Conservation (phyloP, 2,888 invertebrate genomes). For the Globia sparganii region DNA sequence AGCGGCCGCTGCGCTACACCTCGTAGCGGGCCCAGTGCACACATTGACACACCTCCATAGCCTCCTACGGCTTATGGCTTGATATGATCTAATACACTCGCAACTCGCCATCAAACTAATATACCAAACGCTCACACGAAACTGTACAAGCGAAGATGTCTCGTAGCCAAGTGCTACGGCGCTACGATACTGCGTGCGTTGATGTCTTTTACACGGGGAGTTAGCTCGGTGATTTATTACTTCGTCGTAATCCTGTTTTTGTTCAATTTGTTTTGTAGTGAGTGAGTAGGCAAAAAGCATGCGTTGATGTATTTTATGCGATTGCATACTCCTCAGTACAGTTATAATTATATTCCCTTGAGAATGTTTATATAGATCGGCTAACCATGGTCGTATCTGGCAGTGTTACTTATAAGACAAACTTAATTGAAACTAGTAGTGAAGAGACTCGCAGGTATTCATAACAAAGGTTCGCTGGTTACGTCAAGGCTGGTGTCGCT, state of each 20-base stretch:
- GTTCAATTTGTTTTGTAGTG: neutral
- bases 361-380: neutral
- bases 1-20: neutral
- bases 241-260: neutral
- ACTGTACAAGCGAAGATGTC: neutral
- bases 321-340: neutral
- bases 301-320: neutral
- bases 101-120: neutral
- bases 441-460: neutral
- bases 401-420: neutral
- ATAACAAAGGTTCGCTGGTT: neutral
- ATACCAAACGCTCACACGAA: neutral
- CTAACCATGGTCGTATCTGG: neutral
- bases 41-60: neutral
- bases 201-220: conserved; percentile 66
- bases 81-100: neutral
- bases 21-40: neutral
- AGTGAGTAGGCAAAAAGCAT: neutral
- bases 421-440: neutral
- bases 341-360: neutral
- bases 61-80: neutral
- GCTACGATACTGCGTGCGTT: conserved; percentile 64
- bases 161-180: conserved; percentile 32
- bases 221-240: neutral
- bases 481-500: neutral